Evolutionary conservation across 2,888 invertebrate species (phyloP).

Genomic region (Oligia fasciuncula): DNA sequence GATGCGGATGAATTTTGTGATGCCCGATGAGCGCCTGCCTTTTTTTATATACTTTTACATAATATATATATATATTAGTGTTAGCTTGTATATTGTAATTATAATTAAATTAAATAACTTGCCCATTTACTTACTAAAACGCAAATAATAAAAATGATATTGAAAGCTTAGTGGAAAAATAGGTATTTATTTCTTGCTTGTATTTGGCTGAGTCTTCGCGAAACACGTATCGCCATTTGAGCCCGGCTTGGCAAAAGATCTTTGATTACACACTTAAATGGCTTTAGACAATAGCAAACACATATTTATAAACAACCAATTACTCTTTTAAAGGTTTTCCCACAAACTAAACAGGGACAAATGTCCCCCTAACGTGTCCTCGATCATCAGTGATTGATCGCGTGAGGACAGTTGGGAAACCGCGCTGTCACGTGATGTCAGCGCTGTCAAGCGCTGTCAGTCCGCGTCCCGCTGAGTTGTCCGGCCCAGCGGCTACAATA

Average conservation of each 20-base stretch:
- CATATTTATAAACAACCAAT: constrained; percentile 27
- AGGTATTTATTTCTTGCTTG: constrained; percentile 10
- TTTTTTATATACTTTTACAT: too few species aligned
- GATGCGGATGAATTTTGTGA: too few species aligned
- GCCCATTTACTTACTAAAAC: not conserved
- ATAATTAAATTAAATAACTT: not conserved
- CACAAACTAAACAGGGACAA: constrained; percentile 50
- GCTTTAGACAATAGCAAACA: not conserved
- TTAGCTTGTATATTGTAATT: not conserved
- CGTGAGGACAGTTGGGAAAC: constrained; percentile 48
- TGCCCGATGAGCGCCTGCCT: too few species aligned
- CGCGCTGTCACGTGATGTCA: constrained; percentile 65
- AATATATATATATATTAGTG: too few species aligned
- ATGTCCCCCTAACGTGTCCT: constrained; percentile 53
- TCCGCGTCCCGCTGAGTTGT: constrained; percentile 58
- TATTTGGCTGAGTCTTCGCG: not conserved
- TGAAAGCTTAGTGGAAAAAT: not conserved
- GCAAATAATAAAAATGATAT: not conserved
- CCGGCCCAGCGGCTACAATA: constrained; percentile 29
- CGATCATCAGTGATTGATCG: constrained; percentile 67
- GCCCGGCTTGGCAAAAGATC: not conserved
- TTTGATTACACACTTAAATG: not conserved
- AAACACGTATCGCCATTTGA: not conserved
- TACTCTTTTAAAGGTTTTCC: constrained; percentile 32
- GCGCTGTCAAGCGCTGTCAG: constrained; percentile 65